A percentile compares a stretch with the other conserved stretches of the same genome.
phyloP scores from a whole-genome alignment of 2,797 vertebrate genomes.

The Neosilurus hyrtlii region DNA sequence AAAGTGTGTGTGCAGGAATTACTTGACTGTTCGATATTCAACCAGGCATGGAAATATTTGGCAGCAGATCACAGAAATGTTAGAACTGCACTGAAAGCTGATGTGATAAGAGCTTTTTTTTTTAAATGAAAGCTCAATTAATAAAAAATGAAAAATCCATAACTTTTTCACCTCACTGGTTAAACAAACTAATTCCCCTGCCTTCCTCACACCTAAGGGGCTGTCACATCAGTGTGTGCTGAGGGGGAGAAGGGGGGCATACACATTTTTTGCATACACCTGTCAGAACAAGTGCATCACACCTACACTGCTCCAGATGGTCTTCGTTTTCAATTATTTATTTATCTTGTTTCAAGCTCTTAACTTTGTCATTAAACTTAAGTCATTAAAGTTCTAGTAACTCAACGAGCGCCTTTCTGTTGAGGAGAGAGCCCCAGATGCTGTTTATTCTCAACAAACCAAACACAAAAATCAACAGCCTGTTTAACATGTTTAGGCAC shows the following conservation, averaged over 20 bases:
- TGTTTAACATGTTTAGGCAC: not conserved
- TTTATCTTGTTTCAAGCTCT: slow-evolving; percentile 22
- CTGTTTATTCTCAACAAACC: not conserved
- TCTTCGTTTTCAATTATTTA: slow-evolving; percentile 19
- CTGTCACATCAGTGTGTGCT: not conserved
- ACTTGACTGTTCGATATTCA: not conserved
- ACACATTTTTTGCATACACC: slow-evolving; percentile 20
- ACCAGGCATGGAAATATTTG: not conserved
- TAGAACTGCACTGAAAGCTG: slow-evolving; percentile 10
- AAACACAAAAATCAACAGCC: not conserved
- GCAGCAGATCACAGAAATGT: slow-evolving; percentile 10
- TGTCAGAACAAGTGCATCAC: slow-evolving; percentile 39
- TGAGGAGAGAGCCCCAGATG: not conserved
- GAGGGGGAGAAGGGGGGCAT: no score
- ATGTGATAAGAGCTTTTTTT: slow-evolving; percentile 2
- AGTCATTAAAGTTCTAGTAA: slow-evolving; percentile 21
- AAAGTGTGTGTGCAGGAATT: slow-evolving; percentile 5
- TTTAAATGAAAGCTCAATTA: slow-evolving; percentile 5
- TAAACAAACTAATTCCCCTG: slow-evolving; percentile 41
- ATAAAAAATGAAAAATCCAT: slow-evolving; percentile 9
- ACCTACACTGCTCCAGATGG: slow-evolving; percentile 35
- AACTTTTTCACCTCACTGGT: slow-evolving; percentile 22
- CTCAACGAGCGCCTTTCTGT: not conserved
- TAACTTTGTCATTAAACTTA: slow-evolving; percentile 9
- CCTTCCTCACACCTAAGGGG: slow-evolving; percentile 36